A percentile compares a stretch with the other conserved stretches of the same genome.
These are phyloP conservation scores for Enteromius afrohamiltoni DNA, from an alignment of 2,797 vertebrate species.

Conservation along the genomic window DNA sequence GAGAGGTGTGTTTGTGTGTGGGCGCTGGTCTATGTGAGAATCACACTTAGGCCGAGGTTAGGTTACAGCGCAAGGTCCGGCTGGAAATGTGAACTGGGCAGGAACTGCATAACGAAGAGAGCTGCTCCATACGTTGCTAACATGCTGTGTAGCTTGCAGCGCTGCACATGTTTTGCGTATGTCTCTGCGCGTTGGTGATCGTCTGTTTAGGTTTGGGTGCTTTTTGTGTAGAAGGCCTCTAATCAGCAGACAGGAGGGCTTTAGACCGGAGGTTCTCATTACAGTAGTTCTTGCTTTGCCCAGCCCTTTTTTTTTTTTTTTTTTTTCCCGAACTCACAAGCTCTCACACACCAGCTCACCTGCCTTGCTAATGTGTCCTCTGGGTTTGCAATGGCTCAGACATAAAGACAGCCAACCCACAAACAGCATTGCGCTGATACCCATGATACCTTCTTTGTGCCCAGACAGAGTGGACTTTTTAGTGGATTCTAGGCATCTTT, in stretches of 20 bases:
- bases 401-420: slow-evolving; percentile 43
- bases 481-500: slow-evolving; percentile 47
- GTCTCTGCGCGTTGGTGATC: slow-evolving; percentile 22
- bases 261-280: slow-evolving; percentile 78
- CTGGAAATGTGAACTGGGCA: slow-evolving; percentile 38
- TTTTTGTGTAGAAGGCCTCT: slow-evolving; percentile 68
- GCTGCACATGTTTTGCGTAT: slow-evolving; percentile 37
- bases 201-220: slow-evolving; percentile 49
- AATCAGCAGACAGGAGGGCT: slow-evolving; percentile 74
- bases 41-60: slow-evolving; percentile 38
- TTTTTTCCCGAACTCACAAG: background rate
- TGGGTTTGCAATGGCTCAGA: slow-evolving; percentile 41
- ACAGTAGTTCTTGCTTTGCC: slow-evolving; percentile 67
- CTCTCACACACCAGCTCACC: slow-evolving; percentile 26
- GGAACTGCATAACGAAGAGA: slow-evolving; percentile 35
- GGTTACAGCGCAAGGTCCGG: slow-evolving; percentile 35
- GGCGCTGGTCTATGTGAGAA: slow-evolving; percentile 31
- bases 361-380: slow-evolving; percentile 50
- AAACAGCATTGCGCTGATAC: slow-evolving; percentile 27
- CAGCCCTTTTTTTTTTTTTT: slow-evolving; percentile 27
- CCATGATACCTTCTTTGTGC: slow-evolving; percentile 29
- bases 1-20: slow-evolving; percentile 48
- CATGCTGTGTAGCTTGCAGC: slow-evolving; percentile 27
- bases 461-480: slow-evolving; percentile 37
- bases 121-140: background rate